A percentile compares a stretch with the other conserved stretches of the same genome.
phyloP scores from a whole-genome alignment of 2,888 invertebrate species.

The Oscheius sp. region DNA sequence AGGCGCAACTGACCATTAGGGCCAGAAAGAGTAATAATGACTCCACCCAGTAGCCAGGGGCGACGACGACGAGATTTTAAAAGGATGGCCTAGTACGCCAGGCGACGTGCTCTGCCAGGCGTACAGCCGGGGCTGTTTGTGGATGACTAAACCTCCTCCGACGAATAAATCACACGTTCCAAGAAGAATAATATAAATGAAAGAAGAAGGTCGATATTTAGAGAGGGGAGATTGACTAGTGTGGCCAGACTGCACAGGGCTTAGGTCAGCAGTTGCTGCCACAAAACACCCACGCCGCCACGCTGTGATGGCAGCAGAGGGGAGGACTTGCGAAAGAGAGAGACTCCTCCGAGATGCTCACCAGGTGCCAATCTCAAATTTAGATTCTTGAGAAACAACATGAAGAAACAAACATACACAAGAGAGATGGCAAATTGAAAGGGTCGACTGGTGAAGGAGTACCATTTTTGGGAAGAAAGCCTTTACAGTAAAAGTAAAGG shows the following conservation, averaged over 20 bases:
- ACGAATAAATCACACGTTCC: neutral
- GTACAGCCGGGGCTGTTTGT: neutral
- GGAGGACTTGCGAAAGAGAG: slow-evolving; percentile 19
- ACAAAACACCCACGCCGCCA: slow-evolving; percentile 36
- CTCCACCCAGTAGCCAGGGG: too few species aligned
- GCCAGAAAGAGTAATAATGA: too few species aligned
- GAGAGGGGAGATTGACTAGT: neutral
- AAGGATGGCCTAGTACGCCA: neutral
- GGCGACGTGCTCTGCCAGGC: slow-evolving; percentile 12
- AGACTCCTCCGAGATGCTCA: slow-evolving; percentile 15
- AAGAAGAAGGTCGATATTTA: neutral
- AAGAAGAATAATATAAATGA: neutral
- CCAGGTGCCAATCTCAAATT: neutral
- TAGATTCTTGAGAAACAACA: too few species aligned
- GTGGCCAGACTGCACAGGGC: slow-evolving; percentile 7
- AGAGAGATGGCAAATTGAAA: neutral
- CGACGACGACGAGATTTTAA: neutral
- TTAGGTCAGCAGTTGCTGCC: slow-evolving; percentile 33
- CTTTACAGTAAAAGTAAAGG: too few species aligned
- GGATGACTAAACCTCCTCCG: slow-evolving; percentile 4
- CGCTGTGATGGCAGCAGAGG: slow-evolving; percentile 31
- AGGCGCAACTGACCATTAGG: too few species aligned
- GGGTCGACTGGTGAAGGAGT: neutral
- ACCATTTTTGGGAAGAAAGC: too few species aligned
- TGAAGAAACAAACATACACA: neutral